Conservation (phyloP, 2,888 invertebrate genomes). For the Rosalia funebris region DNA sequence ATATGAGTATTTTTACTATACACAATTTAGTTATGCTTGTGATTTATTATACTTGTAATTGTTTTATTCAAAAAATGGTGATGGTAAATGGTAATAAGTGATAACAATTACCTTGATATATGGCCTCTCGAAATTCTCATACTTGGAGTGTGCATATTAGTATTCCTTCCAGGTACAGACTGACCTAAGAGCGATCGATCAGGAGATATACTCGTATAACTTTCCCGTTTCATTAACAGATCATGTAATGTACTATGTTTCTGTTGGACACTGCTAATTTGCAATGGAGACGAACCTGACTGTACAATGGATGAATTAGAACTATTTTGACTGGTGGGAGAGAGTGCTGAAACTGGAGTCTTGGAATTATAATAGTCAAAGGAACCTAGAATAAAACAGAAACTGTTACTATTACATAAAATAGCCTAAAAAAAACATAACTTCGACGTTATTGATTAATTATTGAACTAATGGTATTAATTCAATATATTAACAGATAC, state of each 20-base stretch:
- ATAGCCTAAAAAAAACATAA: constrained; percentile 55
- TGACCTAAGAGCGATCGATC: constrained; percentile 65
- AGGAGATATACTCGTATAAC: constrained; percentile 65
- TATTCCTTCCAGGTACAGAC: constrained; percentile 35
- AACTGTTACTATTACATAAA: constrained; percentile 30
- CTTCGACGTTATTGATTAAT: neutral
- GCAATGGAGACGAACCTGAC: constrained; percentile 65
- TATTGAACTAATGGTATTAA: no score
- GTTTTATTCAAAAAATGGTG: no score
- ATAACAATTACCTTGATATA: constrained; percentile 31
- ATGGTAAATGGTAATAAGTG: no score
- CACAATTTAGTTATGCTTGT: no score
- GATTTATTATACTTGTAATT: no score
- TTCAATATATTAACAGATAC: no score
- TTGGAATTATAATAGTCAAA: constrained; percentile 48
- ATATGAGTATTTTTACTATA: no score
- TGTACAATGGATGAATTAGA: constrained; percentile 68
- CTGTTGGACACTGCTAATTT: constrained; percentile 54
- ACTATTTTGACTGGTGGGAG: constrained; percentile 76
- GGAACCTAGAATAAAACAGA: constrained; percentile 30
- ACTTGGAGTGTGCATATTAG: constrained; percentile 9
- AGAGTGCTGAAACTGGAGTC: constrained; percentile 67
- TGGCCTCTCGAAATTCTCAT: constrained; percentile 19
- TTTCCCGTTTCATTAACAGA: constrained; percentile 74
- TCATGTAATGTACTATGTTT: constrained; percentile 73